These are phyloP conservation scores for Eristalis pertinax DNA, from an alignment of 2,888 invertebrate species.

Conservation along the genomic window DNA sequence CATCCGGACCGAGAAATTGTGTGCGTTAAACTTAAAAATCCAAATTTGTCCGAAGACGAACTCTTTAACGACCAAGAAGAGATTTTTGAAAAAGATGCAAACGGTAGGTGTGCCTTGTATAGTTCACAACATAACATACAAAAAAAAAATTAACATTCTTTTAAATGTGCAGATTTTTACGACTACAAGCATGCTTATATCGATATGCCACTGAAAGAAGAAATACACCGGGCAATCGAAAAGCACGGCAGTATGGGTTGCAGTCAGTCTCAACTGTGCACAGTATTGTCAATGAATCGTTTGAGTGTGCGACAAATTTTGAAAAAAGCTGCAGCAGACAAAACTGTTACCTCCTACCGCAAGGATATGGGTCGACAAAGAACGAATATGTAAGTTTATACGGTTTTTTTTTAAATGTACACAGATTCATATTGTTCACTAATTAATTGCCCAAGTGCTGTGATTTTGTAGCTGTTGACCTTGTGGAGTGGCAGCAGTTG, in stretches of 20 bases:
- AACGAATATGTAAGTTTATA: constrained; percentile 80
- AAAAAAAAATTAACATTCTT: not conserved
- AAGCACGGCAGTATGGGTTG: constrained; percentile 83
- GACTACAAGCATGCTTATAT: constrained; percentile 75
- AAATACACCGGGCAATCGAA: constrained; percentile 83
- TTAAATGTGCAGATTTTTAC: constrained; percentile 73
- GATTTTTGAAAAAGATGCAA: constrained; percentile 80
- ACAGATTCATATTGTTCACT: no score
- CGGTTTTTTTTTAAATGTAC: no score
- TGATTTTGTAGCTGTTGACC: no score
- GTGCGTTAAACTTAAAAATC: constrained; percentile 84
- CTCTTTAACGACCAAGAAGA: constrained; percentile 82
- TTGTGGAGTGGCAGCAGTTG: no score
- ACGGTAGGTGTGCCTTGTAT: constrained; percentile 34
- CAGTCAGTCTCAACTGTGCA: constrained; percentile 81
- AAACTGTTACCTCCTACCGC: constrained; percentile 82
- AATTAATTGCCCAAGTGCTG: no score
- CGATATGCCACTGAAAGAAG: constrained; percentile 81
- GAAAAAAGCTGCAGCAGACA: constrained; percentile 80
- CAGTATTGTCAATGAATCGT: constrained; percentile 81
- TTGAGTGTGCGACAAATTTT: constrained; percentile 82
- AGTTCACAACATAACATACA: no score
- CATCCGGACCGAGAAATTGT: constrained; percentile 82
- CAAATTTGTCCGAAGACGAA: constrained; percentile 82
- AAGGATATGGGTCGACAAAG: constrained; percentile 84